phyloP scores from a whole-genome alignment of 2,797 vertebrate genomes.

The Otolemur crassicaudatus region DNA sequence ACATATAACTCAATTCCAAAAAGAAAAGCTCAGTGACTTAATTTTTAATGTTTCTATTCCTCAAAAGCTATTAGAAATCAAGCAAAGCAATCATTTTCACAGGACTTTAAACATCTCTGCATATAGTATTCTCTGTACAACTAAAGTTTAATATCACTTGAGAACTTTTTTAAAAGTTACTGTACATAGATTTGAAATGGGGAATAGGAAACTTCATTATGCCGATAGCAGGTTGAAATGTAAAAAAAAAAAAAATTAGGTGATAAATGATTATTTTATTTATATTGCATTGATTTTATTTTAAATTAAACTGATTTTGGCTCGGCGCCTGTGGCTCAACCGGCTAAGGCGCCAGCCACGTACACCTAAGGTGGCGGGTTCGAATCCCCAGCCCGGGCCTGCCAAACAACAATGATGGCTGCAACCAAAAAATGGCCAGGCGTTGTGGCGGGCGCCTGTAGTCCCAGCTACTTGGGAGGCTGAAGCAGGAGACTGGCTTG shows the following conservation, averaged over 20 bases:
- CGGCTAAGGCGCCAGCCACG: no score
- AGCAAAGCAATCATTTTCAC: constrained; percentile 56
- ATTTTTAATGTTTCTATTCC: constrained; percentile 58
- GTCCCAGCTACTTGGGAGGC: no score
- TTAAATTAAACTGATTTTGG: background rate
- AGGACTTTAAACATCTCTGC: constrained; percentile 50
- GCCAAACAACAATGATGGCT: no score
- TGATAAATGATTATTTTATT: constrained; percentile 7
- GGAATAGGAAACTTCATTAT: constrained; percentile 16
- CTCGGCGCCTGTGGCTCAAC: no score
- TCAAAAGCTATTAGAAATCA: constrained; percentile 61
- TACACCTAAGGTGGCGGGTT: no score
- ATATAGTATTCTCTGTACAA: background rate
- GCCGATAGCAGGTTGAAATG: constrained; percentile 37
- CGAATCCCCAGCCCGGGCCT: no score
- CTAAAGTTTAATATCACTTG: constrained; percentile 45
- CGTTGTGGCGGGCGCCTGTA: no score
- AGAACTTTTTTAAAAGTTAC: constrained; percentile 53
- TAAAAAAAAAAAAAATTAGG: background rate
- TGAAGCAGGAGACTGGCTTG: no score
- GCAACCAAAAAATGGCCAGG: no score
- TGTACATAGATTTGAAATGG: constrained; percentile 29
- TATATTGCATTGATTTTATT: background rate
- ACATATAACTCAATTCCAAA: constrained; percentile 53
- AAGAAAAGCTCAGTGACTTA: constrained; percentile 24